Evolutionary conservation across 2,888 invertebrate genomes (phyloP).

Genomic region (Lamproptera curius): DNA sequence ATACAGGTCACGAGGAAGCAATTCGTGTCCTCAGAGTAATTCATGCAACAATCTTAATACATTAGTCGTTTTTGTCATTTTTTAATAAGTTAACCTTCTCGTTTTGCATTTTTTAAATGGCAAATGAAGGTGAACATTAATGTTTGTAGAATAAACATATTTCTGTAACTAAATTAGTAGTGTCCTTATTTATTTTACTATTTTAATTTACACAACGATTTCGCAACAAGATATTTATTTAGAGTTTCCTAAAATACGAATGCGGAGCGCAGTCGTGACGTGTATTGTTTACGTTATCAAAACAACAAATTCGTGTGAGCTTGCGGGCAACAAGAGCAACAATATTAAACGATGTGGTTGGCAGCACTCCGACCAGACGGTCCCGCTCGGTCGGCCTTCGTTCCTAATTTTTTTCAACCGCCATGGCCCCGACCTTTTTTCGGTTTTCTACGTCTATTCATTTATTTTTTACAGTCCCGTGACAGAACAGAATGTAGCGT

Average conservation of each 20-base stretch:
- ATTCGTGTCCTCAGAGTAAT: slow-evolving; percentile 34
- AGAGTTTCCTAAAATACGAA: not conserved
- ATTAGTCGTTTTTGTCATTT: slow-evolving; percentile 43
- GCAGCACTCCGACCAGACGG: slow-evolving; percentile 23
- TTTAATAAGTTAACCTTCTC: slow-evolving; percentile 27
- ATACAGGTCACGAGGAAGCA: slow-evolving; percentile 38
- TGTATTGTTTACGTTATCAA: not conserved
- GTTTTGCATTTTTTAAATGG: slow-evolving; percentile 5
- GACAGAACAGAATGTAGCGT: not conserved
- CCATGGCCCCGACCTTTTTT: slow-evolving; percentile 34
- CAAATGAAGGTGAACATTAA: slow-evolving; percentile 2
- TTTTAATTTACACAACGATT: too few relatives aligned
- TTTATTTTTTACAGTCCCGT: slow-evolving; percentile 29
- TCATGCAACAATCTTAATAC: slow-evolving; percentile 38
- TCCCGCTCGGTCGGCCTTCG: slow-evolving; percentile 32
- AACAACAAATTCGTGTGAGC: not conserved
- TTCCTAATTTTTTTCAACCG: slow-evolving; percentile 33
- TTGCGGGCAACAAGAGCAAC: not conserved
- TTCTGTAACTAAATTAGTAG: too few relatives aligned
- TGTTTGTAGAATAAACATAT: too few relatives aligned
- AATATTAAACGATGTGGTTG: slow-evolving; percentile 15
- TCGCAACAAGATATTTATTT: not conserved
- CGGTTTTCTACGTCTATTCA: slow-evolving; percentile 21
- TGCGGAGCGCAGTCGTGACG: not conserved
- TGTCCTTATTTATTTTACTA: too few relatives aligned